Conservation (phyloP, 2,888 invertebrate species). For the Caenorhabditis macrosperma region DNA sequence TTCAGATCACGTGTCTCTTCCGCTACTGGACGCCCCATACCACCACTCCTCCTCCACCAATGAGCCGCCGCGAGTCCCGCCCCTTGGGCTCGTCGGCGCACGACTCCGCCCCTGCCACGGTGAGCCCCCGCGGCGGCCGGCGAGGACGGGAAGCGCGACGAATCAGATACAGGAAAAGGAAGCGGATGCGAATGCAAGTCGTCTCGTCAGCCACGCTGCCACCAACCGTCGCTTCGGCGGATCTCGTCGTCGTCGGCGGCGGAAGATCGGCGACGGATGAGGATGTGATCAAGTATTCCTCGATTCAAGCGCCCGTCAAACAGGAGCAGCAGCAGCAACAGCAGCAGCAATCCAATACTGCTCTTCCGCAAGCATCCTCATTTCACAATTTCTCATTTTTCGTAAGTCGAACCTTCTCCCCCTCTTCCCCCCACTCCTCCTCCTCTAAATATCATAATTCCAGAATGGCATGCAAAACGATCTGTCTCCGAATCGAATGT, state of each 20-base stretch:
- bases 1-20: constrained; percentile 16
- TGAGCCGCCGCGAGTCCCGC: constrained; percentile 11
- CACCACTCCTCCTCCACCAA: constrained; percentile 23
- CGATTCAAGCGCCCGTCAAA: constrained; percentile 32
- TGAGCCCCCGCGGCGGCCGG: constrained; percentile 27
- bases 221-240: constrained; percentile 37
- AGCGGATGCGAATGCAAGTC: constrained; percentile 64
- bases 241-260: constrained; percentile 42
- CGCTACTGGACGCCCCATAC: neutral
- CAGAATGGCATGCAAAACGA: constrained; percentile 67
- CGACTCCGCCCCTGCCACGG: constrained; percentile 40
- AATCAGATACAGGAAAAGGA: constrained; percentile 65
- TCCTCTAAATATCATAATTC: constrained; percentile 6
- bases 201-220: constrained; percentile 52
- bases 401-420: constrained; percentile 36
- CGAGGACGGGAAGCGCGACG: constrained; percentile 43
- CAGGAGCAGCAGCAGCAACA: constrained; percentile 48
- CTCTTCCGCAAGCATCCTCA: constrained; percentile 37
- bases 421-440: neutral
- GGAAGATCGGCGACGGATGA: constrained; percentile 34
- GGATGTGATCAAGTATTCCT: constrained; percentile 57
- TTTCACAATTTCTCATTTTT: constrained; percentile 54
- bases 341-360: constrained; percentile 45
- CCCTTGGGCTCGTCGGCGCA: neutral
- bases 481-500: constrained; percentile 57